Conservation (phyloP, 2,113 vertebrate species). For the Mesoclemmys tuberculata region DNA sequence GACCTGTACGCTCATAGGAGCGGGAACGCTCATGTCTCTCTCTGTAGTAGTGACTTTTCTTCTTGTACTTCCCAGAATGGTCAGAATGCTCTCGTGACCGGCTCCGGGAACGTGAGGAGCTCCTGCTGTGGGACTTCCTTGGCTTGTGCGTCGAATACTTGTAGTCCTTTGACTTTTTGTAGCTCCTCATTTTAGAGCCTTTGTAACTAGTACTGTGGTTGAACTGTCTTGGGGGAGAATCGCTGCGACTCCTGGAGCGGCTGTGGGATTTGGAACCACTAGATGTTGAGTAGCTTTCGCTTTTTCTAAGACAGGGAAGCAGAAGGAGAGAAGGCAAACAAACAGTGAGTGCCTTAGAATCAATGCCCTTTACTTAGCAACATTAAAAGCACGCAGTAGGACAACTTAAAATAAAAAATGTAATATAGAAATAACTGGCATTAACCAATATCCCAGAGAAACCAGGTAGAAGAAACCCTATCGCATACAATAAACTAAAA, state of each 20-base stretch:
- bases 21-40: slow-evolving; percentile 73
- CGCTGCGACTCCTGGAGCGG: slow-evolving; percentile 83
- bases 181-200: slow-evolving; percentile 72
- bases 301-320: slow-evolving; percentile 65
- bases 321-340: background rate
- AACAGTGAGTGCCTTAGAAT: fast-evolving
- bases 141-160: slow-evolving; percentile 71
- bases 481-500: too few species aligned
- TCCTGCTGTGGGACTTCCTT: slow-evolving; percentile 66
- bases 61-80: slow-evolving; percentile 81
- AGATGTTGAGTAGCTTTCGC: slow-evolving; percentile 80
- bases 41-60: slow-evolving; percentile 81
- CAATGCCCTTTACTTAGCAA: fast-evolving
- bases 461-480: too few species aligned
- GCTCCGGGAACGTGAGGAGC: slow-evolving; percentile 80
- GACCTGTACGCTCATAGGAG: slow-evolving; percentile 78
- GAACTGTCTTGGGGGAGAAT: slow-evolving; percentile 79
- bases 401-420: background rate
- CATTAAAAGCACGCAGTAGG: fast-evolving
- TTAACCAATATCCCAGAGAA: too few species aligned
- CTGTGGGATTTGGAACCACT: slow-evolving; percentile 84
- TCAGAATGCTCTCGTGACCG: slow-evolving; percentile 79
- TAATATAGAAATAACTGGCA: background rate
- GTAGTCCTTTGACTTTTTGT: slow-evolving; percentile 79
- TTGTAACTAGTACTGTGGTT: slow-evolving; percentile 71